Evolutionary conservation across 2,888 invertebrate species (phyloP).

Genomic region (Cryptus viduatorius): DNA sequence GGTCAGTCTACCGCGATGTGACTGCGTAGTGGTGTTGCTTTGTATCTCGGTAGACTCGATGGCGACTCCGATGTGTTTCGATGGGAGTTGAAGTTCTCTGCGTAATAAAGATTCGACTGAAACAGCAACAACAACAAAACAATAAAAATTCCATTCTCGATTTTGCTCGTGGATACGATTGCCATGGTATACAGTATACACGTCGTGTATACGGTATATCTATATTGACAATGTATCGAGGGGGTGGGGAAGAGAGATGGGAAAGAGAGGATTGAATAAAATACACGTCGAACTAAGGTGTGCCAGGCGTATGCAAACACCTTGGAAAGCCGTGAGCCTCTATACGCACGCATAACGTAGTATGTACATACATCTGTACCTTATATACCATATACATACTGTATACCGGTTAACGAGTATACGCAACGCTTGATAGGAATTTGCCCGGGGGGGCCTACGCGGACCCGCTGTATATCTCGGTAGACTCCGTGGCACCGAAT

Average conservation of each 20-base stretch:
- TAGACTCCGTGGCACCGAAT: conserved; percentile 80
- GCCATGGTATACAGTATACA: not conserved
- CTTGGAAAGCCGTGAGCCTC: conserved; percentile 48
- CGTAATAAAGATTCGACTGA: conserved; percentile 27
- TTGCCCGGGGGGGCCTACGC: conserved; percentile 64
- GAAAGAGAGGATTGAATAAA: conserved; percentile 54
- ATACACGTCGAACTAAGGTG: conserved; percentile 62
- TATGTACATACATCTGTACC: conserved; percentile 37
- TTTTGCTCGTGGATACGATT: not conserved
- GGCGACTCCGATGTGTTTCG: conserved; percentile 31
- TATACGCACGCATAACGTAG: conserved; percentile 46
- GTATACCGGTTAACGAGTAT: conserved; percentile 68
- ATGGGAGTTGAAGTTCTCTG: conserved; percentile 28
- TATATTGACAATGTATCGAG: conserved; percentile 40
- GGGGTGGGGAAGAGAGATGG: conserved; percentile 29
- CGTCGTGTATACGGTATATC: not conserved
- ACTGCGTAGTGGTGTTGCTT: conserved; percentile 26
- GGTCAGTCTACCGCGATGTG: conserved; percentile 51
- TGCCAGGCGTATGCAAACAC: conserved; percentile 59
- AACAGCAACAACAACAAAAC: conserved; percentile 25
- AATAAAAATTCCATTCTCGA: conserved; percentile 39
- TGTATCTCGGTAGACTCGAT: conserved; percentile 46
- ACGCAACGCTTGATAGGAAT: conserved; percentile 69
- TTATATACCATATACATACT: conserved; percentile 25
- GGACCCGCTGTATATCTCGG: conserved; percentile 65